Conservation (phyloP, 2,888 invertebrate genomes). For the Himalopsyche tibetana region DNA sequence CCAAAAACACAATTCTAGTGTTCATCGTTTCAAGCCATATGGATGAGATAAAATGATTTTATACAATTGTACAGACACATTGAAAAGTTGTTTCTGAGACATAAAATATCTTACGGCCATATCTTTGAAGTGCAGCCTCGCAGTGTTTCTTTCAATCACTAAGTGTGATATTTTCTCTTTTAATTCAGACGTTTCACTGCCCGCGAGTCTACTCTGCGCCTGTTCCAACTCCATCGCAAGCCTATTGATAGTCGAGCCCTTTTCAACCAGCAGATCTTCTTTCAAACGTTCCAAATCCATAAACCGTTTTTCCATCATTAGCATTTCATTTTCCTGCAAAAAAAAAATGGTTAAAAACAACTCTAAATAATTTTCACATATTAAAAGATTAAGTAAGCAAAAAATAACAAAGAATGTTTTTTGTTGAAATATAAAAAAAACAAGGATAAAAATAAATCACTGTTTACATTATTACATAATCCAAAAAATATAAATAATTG, state of each 20-base stretch:
- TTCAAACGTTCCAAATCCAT: slow-evolving; percentile 78
- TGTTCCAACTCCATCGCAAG: slow-evolving; percentile 79
- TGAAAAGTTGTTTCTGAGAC: background rate
- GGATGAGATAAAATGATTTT: no score
- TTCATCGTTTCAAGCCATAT: no score
- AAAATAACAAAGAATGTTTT: no score
- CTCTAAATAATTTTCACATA: background rate
- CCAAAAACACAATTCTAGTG: no score
- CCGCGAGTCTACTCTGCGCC: slow-evolving; percentile 76
- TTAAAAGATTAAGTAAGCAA: no score
- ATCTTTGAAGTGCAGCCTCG: slow-evolving; percentile 77
- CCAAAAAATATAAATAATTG: background rate
- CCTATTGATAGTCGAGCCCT: slow-evolving; percentile 80
- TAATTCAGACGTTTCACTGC: slow-evolving; percentile 70
- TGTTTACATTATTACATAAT: background rate
- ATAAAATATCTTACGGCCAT: slow-evolving; percentile 70
- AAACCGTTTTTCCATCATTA: slow-evolving; percentile 76
- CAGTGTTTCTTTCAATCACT: slow-evolving; percentile 74
- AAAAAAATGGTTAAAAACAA: background rate
- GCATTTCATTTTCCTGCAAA: slow-evolving; percentile 75
- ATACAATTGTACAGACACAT: no score
- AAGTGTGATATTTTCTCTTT: slow-evolving; percentile 75
- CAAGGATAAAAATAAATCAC: no score
- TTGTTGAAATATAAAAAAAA: no score
- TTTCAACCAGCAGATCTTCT: slow-evolving; percentile 80